Conservation (phyloP, 2,888 invertebrate species). For the Nephrotoma guestfalica region DNA sequence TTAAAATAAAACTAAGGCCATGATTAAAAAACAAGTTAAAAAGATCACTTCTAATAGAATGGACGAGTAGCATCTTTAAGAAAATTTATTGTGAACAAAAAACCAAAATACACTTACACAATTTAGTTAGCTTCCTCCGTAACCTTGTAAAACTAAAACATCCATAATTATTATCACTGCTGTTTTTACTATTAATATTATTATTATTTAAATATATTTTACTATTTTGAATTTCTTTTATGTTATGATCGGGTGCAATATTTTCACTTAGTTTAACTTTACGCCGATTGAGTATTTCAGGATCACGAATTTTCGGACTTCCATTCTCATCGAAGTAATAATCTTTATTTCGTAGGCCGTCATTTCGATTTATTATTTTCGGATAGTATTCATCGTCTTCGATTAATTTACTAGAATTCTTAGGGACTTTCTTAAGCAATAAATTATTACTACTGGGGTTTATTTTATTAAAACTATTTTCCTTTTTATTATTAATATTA, state of each 20-base stretch:
- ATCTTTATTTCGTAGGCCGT: slow-evolving; percentile 30
- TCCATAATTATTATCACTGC: slow-evolving; percentile 4
- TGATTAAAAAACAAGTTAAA: background rate
- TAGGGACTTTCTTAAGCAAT: background rate
- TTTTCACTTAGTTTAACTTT: slow-evolving; percentile 16
- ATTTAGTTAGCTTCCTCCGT: slow-evolving; percentile 9
- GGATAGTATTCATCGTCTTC: slow-evolving; percentile 16
- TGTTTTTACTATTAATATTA: slow-evolving; percentile 5
- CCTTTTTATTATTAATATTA: background rate
- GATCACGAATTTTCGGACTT: slow-evolving; percentile 25
- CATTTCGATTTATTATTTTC: slow-evolving; percentile 29
- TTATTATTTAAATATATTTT: background rate
- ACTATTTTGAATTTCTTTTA: background rate
- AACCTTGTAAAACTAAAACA: slow-evolving; percentile 8
- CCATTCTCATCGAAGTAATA: slow-evolving; percentile 32
- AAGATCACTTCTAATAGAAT: background rate
- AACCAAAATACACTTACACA: slow-evolving; percentile 6
- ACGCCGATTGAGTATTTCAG: slow-evolving; percentile 10
- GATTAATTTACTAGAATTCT: background rate
- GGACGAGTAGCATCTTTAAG: background rate
- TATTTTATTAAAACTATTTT: background rate
- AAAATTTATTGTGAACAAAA: background rate
- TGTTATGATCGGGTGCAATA: slow-evolving; percentile 14
- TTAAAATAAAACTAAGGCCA: background rate
- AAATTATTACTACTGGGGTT: background rate